Base-by-base conservation (phyloP, 2,888 invertebrate species). In the Calliphora vomitoria region DNA sequence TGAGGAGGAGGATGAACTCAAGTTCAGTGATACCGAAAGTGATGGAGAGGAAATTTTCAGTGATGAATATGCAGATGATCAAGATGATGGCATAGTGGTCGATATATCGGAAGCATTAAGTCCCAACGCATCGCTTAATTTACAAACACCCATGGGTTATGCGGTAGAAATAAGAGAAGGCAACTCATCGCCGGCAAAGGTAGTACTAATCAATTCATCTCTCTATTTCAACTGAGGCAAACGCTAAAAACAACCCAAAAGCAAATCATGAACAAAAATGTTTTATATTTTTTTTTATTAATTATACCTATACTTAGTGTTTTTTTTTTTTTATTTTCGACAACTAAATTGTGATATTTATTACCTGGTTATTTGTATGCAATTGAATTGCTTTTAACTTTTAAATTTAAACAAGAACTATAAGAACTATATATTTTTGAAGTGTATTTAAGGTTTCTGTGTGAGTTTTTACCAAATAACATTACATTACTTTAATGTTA, bases 1-100 rank as follows among this genome's bases (percentile, higher is more conserved):
- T 64, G 93, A 92, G 55, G 91, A 91, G 58, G 91, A 92, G 85
- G 92, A 92, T 58, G 93, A 93, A 85, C 90, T 93, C 60, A 91
- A 92, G 85, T 93, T 94, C 86, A 92, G 91, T 89, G 92, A 91
- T 83, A 90, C 90, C 47, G 93, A 93, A 85, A 90, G 90, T 72
- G 91, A 91, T 72, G 85, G 89, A 53, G 87, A 89, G 44, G 89
- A 87, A 11, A 89, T 89, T 20, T 86, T 85, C 50, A 47, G 89
- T 83, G 89, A 89, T 83, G 89, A 86, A 58, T 87, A 89, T 69
- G 62, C 80, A 6, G 87, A 89, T 55, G 90, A 90, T 35, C 88
- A 87, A 44, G 89, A 88, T 84, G 89, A 90, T 85, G 89, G 88
- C n/a, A 88, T 89, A 25, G 89, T 79, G 8, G 69, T 87, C 3